Conservation (phyloP, 2,888 invertebrate genomes). For the Phaedon cochleariae region DNA sequence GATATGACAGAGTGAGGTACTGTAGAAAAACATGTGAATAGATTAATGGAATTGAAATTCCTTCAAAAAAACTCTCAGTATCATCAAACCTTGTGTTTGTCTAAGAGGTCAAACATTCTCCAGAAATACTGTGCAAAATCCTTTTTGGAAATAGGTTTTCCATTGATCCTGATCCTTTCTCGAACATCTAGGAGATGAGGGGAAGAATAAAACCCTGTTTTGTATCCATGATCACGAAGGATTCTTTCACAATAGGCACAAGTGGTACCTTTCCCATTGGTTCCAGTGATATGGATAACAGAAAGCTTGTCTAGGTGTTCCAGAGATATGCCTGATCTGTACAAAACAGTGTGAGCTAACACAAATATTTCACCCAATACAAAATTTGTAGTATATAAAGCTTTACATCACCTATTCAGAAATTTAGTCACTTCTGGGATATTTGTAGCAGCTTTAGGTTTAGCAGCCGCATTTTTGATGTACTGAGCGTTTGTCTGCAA, state of each 20-base stretch:
- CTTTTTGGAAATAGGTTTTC: slow-evolving; percentile 76
- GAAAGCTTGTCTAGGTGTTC: slow-evolving; percentile 77
- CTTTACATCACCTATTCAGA: slow-evolving; percentile 43
- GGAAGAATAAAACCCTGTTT: slow-evolving; percentile 95
- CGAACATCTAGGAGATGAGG: slow-evolving; percentile 93
- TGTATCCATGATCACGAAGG: slow-evolving; percentile 81
- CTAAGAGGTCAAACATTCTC: slow-evolving; percentile 75
- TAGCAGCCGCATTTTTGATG: slow-evolving; percentile 64
- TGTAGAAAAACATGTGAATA: no score
- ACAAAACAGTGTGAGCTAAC: neutral
- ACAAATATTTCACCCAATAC: neutral
- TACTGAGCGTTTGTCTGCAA: slow-evolving; percentile 77
- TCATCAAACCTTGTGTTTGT: slow-evolving; percentile 60
- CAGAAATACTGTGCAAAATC: slow-evolving; percentile 85
- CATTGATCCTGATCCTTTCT: slow-evolving; percentile 91
- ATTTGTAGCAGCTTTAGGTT: slow-evolving; percentile 47
- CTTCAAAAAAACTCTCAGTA: neutral
- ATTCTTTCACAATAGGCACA: slow-evolving; percentile 93
- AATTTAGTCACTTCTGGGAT: slow-evolving; percentile 41
- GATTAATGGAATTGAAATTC: neutral
- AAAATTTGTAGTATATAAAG: no score
- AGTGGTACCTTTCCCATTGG: slow-evolving; percentile 97
- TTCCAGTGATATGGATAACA: slow-evolving; percentile 95
- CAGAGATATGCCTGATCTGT: slow-evolving; percentile 70
- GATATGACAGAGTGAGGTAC: neutral